Evolutionary conservation across 2,888 invertebrate genomes (phyloP), one percentile per base, ranked within the genome.

Genomic region (Rhamnusium bicolor): DNA sequence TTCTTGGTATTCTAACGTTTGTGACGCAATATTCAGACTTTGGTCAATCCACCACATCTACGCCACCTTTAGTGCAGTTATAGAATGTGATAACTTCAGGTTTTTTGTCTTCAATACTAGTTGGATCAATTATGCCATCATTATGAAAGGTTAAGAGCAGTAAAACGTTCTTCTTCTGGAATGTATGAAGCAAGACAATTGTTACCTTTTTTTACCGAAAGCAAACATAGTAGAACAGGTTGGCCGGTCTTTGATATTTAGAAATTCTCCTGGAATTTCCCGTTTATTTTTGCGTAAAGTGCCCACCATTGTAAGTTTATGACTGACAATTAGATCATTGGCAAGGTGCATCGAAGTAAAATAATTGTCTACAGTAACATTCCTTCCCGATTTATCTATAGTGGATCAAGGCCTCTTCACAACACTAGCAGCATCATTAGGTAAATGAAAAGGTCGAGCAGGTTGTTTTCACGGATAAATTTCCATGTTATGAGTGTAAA

Each of bases 11-110:
- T 79, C 65, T n/a, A n/a, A n/a, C n/a, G 72, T 73, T 72, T 81
- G 74, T 16, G 76, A 75, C 27, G 80, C 82, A 65, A 78, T 83
- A 84, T 60, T 79, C 70, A 65, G 81, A 76, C 70, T 79, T 80
- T 73, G 83, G 74, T 79, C 79, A 76, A 71, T 84, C 83, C 14
- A 83, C 82, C 12, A 82, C 78, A 66, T 84, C 83, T 56, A 84
- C 82, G 19, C 83, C 81, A 16, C 72, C 71, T 74, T 84, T 82
- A 18, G 81, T 81, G n/a, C 46, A 32, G 65, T 83, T 80, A 71
- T 83, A 82, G 72, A 73, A 79, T 24, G 79, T 82, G 19, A 82
- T 77, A 1, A 82, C 80, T 71, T 81, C 82, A 16, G 82, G 72
- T 71, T 76, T 69, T 10, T 60, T 14, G n/a, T 32, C 53, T 21